Conservation (phyloP, 2,888 invertebrate genomes). For the Blastobasis adustella region DNA sequence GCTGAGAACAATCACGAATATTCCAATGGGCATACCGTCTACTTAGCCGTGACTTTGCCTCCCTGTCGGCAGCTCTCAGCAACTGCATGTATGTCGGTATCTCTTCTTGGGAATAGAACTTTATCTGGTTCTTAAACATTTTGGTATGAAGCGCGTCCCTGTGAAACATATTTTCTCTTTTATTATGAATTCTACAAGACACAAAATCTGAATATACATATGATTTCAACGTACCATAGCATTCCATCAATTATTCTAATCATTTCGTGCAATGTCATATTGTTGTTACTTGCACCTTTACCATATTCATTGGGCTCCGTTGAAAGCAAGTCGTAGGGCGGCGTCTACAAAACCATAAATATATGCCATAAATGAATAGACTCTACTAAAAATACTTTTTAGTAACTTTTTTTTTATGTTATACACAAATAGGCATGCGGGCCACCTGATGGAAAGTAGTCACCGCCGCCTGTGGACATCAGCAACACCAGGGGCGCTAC, state of each 20-base stretch:
- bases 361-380: no score
- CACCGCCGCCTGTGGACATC: no score
- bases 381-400: no score
- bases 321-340: slow-evolving; percentile 53
- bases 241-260: slow-evolving; percentile 56
- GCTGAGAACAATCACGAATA: no score
- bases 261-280: slow-evolving; percentile 45
- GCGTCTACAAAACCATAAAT: slow-evolving; percentile 35
- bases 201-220: no score
- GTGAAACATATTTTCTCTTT: slow-evolving; percentile 10
- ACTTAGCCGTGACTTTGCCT: slow-evolving; percentile 38
- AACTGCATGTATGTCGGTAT: slow-evolving; percentile 50
- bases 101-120: slow-evolving; percentile 54
- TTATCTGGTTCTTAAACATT: slow-evolving; percentile 53
- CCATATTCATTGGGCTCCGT: slow-evolving; percentile 32
- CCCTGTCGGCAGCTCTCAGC: slow-evolving; percentile 32
- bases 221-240: slow-evolving; percentile 39
- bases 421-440: no score
- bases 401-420: no score
- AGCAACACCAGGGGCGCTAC: no score
- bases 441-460: no score
- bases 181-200: no score
- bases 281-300: slow-evolving; percentile 31
- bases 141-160: slow-evolving; percentile 66
- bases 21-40: slow-evolving; percentile 33